Base-by-base conservation (phyloP, 64 coral and sea anemone species). In the Actinia tenebrosa region DNA sequence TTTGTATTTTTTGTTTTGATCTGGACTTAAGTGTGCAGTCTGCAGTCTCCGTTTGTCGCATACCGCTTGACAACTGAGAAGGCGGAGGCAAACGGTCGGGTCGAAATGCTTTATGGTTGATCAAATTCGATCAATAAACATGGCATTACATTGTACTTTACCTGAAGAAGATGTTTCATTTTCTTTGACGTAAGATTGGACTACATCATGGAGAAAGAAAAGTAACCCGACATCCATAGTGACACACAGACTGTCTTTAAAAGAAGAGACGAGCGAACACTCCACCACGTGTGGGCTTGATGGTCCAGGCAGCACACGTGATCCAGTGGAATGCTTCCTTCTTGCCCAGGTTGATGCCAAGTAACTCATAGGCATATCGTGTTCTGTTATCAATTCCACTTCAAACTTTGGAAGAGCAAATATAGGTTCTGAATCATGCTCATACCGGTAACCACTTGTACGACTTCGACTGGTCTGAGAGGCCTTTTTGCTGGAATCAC, bases 161-260 rank as follows among this genome's bases (percentile, higher is more conserved):
- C 97, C 93, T 86, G 97, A 86, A 61, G 90, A 44, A 1, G 93
- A 83, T 1, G 93, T 95, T 88, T 99, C 97, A 52, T 99, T 99
- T 45, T 99, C 97, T 85, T 86, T 95, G 10, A 99, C 83, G 69
- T 99, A 99, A 16, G 93, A 89, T 82, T 99, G 93, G 37, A 99
- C 93, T 44, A 99, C 89, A 44, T 99, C 97, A 83, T 99, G 97
- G 56, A 99, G 84, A 83, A 99, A 99, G 83, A 99, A 99, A 64
- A 99, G 68, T 72, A 99, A 66, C 23, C 97, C 97, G 44, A 99
- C 97, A 87, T 99, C 97, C 86, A 99, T 92, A 15, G 97, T 99
- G 37, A 99, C 97, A 42, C 93, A 99, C 19, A 99, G 88, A 25
- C 97, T 95, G 58, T 99, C 97, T 83, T 99, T 91, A 72, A 99